These are phyloP conservation scores for Lipotes vexillifer DNA, from an alignment of 2,113 vertebrate species.

Conservation along the genomic window DNA sequence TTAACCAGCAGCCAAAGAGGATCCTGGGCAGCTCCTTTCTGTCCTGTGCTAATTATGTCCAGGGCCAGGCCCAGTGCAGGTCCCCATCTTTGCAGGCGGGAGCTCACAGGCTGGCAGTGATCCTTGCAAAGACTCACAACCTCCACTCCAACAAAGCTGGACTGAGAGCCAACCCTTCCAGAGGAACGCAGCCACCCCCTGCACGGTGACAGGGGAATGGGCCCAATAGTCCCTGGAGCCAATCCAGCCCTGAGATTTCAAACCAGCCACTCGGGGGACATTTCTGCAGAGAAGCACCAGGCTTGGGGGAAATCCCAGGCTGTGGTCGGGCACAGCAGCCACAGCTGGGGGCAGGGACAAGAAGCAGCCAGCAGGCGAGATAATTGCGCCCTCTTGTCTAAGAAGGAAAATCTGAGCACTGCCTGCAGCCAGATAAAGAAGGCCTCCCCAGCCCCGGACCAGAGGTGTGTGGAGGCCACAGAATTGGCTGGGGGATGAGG, in stretches of 20 bases:
- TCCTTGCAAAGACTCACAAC: not conserved
- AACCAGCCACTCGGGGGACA: accelerated
- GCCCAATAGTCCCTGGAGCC: not conserved
- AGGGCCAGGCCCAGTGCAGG: accelerated
- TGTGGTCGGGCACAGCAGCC: accelerated
- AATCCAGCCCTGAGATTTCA: not conserved
- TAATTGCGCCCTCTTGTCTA: not conserved
- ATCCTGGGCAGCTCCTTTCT: accelerated
- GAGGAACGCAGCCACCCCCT: accelerated
- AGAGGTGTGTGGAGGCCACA: not conserved
- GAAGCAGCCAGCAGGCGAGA: not conserved
- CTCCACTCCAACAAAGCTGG: not conserved
- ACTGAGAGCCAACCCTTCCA: accelerated
- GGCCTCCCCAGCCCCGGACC: accelerated
- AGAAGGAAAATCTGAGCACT: not conserved
- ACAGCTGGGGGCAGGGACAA: not conserved
- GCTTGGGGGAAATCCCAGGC: not conserved
- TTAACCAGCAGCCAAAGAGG: accelerated
- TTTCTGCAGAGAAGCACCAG: too few relatives aligned
- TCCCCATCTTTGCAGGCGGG: not conserved
- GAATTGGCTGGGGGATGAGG: not conserved
- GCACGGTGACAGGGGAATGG: not conserved
- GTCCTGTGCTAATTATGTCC: accelerated
- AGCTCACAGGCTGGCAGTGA: not conserved
- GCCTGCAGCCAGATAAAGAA: not conserved